Evolutionary conservation across 2,113 vertebrate species (phyloP).

Genomic region (Microcebus ravelobensis): DNA sequence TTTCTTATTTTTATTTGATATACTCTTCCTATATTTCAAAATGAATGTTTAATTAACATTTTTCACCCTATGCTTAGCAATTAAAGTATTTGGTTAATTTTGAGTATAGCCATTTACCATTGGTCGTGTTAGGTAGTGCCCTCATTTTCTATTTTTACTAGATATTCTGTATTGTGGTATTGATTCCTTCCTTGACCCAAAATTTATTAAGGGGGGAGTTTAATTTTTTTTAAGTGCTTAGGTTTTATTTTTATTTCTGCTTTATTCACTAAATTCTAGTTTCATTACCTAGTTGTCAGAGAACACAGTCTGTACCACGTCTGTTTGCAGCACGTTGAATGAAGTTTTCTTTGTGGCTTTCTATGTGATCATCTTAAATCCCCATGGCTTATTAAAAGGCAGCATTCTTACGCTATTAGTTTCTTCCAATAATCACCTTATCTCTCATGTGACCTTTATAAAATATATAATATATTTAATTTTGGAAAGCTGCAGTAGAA

Average conservation of each 20-base stretch:
- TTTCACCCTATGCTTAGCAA: background rate
- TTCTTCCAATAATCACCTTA: background rate
- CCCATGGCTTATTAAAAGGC: background rate
- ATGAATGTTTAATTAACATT: background rate
- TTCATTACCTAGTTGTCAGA: background rate
- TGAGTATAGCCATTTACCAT: background rate
- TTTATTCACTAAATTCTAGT: background rate
- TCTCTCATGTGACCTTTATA: too few species aligned
- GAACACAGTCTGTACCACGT: background rate
- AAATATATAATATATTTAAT: background rate
- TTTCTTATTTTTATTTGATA: background rate
- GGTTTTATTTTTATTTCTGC: background rate
- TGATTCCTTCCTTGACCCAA: background rate
- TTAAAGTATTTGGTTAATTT: background rate
- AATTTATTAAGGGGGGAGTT: background rate
- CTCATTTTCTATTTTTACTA: background rate
- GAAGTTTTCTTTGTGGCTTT: background rate
- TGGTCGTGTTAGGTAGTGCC: background rate
- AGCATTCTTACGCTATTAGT: background rate
- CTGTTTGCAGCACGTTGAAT: background rate
- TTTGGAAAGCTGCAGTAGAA: background rate
- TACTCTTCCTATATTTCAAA: background rate
- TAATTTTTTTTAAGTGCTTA: background rate
- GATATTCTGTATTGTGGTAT: background rate
- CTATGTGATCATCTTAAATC: background rate